phyloP scores from a whole-genome alignment of 2,113 vertebrate genomes.

The Irena cyanogastra region DNA sequence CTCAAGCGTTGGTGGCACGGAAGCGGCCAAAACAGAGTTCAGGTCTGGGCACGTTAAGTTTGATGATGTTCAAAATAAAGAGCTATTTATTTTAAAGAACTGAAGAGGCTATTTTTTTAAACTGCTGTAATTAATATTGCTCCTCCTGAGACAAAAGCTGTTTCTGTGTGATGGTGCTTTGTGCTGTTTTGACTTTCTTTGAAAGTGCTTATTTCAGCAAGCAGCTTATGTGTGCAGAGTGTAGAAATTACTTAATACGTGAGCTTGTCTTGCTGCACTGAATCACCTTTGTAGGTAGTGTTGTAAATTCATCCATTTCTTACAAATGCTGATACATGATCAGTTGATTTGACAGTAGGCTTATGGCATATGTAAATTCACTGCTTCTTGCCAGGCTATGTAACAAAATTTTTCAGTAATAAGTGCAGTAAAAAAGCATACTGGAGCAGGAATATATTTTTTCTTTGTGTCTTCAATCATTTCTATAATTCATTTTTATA shows the following conservation, averaged over 20 bases:
- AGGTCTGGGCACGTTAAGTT: not conserved
- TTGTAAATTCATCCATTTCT: not conserved
- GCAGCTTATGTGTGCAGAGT: not conserved
- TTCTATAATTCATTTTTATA: constrained; percentile 30
- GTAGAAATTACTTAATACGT: not conserved
- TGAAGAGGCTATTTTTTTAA: not conserved
- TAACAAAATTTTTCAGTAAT: not conserved
- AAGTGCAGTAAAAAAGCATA: not conserved
- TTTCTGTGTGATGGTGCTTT: not conserved
- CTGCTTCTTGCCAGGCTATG: not conserved
- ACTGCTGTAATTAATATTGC: not conserved
- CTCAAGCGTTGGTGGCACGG: not conserved
- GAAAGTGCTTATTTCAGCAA: not conserved
- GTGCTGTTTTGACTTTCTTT: not conserved
- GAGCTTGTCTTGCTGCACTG: not conserved
- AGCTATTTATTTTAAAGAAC: too few species aligned
- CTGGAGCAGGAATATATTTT: not conserved
- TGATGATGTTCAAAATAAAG: not conserved
- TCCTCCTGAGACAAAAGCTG: not conserved
- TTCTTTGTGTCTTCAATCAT: not conserved
- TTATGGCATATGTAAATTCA: constrained; percentile 4
- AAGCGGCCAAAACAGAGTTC: not conserved
- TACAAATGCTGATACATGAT: not conserved
- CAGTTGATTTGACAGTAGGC: not conserved
- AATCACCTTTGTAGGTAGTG: not conserved